Evolutionary conservation across 2,888 invertebrate species (phyloP).

Genomic region (Steinernema scapterisci): DNA sequence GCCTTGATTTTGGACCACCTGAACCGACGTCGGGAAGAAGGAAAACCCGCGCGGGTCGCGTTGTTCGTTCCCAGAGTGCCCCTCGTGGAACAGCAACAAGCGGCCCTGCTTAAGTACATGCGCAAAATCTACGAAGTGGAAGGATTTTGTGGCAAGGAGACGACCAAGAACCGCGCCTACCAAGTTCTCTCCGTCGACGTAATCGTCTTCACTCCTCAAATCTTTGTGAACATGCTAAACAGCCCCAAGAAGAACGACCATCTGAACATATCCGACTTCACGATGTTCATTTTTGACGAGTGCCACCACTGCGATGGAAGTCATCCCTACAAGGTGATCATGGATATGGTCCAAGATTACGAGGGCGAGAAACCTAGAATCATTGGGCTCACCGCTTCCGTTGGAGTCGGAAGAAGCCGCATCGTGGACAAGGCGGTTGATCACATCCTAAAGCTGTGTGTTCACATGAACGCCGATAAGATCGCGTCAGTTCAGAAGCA

Average conservation of each 20-base stretch:
- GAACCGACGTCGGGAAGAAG: slow-evolving; percentile 13
- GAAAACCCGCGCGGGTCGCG: slow-evolving; percentile 44
- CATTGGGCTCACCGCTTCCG: slow-evolving; percentile 39
- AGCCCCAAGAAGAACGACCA: slow-evolving; percentile 47
- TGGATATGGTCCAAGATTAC: slow-evolving; percentile 15
- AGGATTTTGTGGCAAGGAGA: slow-evolving; percentile 48
- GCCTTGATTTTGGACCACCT: slow-evolving; percentile 48
- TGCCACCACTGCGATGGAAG: slow-evolving; percentile 43
- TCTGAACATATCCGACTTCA: slow-evolving; percentile 51
- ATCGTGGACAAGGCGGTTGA: not conserved
- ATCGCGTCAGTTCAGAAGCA: slow-evolving; percentile 24
- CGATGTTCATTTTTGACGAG: slow-evolving; percentile 55
- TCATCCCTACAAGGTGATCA: slow-evolving; percentile 32
- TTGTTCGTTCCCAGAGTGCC: slow-evolving; percentile 55
- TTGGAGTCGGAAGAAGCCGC: slow-evolving; percentile 35
- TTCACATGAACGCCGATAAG: not conserved
- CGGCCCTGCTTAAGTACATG: slow-evolving; percentile 48
- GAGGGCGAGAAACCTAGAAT: slow-evolving; percentile 11
- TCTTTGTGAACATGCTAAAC: slow-evolving; percentile 50
- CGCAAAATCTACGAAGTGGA: slow-evolving; percentile 37
- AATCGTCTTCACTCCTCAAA: slow-evolving; percentile 54
- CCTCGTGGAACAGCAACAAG: slow-evolving; percentile 52
- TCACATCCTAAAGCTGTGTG: slow-evolving; percentile 29
- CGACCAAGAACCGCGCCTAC: slow-evolving; percentile 33
- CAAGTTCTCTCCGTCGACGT: slow-evolving; percentile 43